These are phyloP conservation scores for Himalopsyche kuldschensis DNA, from an alignment of 2,888 invertebrate species.

Conservation along the genomic window DNA sequence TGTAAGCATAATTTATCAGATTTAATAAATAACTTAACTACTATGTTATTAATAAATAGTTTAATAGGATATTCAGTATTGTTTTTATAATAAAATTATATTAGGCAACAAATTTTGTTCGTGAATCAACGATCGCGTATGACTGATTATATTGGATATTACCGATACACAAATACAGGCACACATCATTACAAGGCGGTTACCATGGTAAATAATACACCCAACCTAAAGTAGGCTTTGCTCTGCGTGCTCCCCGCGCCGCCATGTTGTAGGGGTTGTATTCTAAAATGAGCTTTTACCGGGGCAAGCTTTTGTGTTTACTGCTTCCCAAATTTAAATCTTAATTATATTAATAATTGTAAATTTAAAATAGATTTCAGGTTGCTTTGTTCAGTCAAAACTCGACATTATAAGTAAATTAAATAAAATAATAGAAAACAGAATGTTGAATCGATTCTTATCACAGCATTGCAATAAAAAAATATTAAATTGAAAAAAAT, in stretches of 20 bases:
- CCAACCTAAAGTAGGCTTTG: neutral
- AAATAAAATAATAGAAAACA: too few species aligned
- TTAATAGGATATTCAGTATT: too few species aligned
- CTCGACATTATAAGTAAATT: too few species aligned
- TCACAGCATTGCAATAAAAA: too few species aligned
- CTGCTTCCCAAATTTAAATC: neutral
- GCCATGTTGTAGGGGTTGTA: neutral
- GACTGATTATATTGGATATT: neutral
- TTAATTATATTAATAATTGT: neutral
- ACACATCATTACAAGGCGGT: neutral
- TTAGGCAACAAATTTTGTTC: neutral
- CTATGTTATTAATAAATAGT: too few species aligned
- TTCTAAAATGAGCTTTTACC: neutral
- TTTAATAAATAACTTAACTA: too few species aligned
- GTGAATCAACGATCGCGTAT: neutral
- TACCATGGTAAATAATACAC: constrained; percentile 1
- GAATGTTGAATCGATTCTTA: too few species aligned
- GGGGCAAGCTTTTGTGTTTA: neutral
- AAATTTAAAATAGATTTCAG: neutral
- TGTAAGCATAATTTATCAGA: too few species aligned
- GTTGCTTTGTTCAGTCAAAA: too few species aligned
- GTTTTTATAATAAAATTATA: too few species aligned
- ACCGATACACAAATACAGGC: neutral
- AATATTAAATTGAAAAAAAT: too few species aligned
- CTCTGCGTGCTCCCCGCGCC: neutral